Evolutionary conservation across 2,888 invertebrate genomes (phyloP), one percentile per base, ranked within the genome.

Genomic region (Hofmannophila pseudospretella): DNA sequence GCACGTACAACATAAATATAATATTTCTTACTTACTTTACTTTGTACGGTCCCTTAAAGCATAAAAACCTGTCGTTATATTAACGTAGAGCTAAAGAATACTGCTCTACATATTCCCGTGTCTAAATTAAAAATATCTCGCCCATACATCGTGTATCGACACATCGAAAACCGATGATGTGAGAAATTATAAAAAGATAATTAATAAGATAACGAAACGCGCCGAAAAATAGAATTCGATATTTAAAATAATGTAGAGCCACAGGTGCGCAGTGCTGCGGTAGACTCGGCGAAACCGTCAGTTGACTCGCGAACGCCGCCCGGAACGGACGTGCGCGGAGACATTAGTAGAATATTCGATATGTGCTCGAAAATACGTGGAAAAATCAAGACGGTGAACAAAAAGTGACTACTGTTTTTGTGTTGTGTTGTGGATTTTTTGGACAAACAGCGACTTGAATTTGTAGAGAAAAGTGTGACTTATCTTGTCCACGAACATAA

Each of bases 241-340:
- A 34, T 38, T 38, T 9, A 13, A 27, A 32, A 27, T 9, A 23
- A 23, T 2, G 11, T 11, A 20, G 32, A 42, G 45, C 49, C 44
- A 53, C 53, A 53, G 53, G 53, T 53, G 53, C 49, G 49, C 47
- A 46, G 38, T 42, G 42, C 47, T 36, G 38, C 29, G 32, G 23
- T 39, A 10, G 35, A 10, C 32, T 29, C 26, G 9, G 7, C 36
- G 34, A 12, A 23, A 32, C 23, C 38, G 42, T 34, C 49, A 53
- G 53, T 53, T 39, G 42, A 34, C 39, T 19, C 49, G 48, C 44
- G 45, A 32, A 33, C 23, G 27, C 19, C 32, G 30, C 29, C 19
- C 7, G 4, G 19, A 7, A 12, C 31, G 37, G 44, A 40, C 41
- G 51, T 38, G 7, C 11, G 41, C 16, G 11, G 10, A 7, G 22